A percentile compares a stretch with the other conserved stretches of the same genome.
Evolutionary conservation across 2,888 invertebrate species (phyloP).

Genomic region (Dusona sp.): DNA sequence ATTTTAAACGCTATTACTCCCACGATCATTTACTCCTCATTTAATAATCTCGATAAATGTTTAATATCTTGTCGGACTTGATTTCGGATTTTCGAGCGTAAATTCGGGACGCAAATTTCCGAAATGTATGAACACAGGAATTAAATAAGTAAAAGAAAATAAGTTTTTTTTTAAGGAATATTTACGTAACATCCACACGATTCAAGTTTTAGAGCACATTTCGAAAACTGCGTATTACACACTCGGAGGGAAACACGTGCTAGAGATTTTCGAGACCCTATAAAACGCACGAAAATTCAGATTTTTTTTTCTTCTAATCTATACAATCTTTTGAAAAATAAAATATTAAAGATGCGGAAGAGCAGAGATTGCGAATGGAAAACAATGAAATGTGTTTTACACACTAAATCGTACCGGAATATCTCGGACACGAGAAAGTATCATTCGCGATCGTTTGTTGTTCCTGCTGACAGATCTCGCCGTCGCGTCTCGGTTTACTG

Average conservation of each 20-base stretch:
- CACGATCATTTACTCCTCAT: background rate
- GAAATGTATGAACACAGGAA: too few species aligned
- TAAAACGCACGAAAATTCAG: background rate
- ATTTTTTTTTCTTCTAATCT: background rate
- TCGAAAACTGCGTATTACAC: background rate
- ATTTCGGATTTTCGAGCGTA: background rate
- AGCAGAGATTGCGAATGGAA: background rate
- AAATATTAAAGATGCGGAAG: background rate
- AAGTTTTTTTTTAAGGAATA: background rate
- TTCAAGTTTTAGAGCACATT: background rate
- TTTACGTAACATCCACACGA: background rate
- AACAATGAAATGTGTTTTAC: background rate
- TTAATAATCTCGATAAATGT: background rate
- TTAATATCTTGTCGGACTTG: background rate
- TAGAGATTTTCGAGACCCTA: background rate
- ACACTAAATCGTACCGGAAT: constrained; percentile 72
- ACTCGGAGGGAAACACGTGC: background rate
- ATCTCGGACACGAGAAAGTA: constrained; percentile 70
- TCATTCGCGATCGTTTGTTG: constrained; percentile 53
- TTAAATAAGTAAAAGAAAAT: background rate
- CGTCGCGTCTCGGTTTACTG: constrained; percentile 74
- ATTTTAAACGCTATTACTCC: background rate
- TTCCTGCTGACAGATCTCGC: constrained; percentile 73
- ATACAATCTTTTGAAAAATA: background rate
- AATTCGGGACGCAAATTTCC: too few species aligned